Base-by-base conservation (phyloP, 1,140 invertebrate genomes). In the Sogatella furcifera region DNA sequence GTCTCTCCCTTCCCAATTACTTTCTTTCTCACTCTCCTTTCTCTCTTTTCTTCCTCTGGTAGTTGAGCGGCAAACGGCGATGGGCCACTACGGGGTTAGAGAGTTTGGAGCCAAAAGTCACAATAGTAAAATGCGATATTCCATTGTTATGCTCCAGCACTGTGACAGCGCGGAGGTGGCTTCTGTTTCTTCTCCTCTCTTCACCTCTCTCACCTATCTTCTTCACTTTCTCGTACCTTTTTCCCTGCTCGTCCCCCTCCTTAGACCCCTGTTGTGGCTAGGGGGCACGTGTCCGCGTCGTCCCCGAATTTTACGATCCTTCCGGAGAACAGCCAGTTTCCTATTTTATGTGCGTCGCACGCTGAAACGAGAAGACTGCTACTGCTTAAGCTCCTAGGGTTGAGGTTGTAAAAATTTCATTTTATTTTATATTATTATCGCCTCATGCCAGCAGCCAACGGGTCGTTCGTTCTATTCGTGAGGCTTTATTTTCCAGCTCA, bases 341-440 rank as follows among this genome's bases (percentile, higher is more conserved):
- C 24, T 28, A 28, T 28, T 28, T 28, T 28, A 28, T 28, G 24
- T 28, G 24, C 24, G 24, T 28, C 24, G 24, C 24, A 2, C 6
- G 24, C 24, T 28, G 24, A 28, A 28, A 28, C 24, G 24, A 28
- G 24, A 28, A 28, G 24, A 28, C 24, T 28, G 24, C 24, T 28
- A 28, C 17, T 44, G 43, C 43, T 44, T 44, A 44, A 44, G 43
- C 43, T 44, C 43, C 17, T 6, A 28, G 17, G 43, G 43, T 14
- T 44, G 17, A 9, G 43, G 43, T 44, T 44, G 43, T 44, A 44
- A 44, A 44, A 44, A 44, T 44, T 19, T 44, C 43, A 44, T 44
- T 44, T 44, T 44, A 44, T 44, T 44, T 44, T 44, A 44, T 44
- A 44, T 44, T 44, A 44, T 44, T 44, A 44, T 44, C 43, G 43